These are phyloP conservation scores for Malurus splendens DNA, from an alignment of 2,797 vertebrate genomes.

Conservation along the genomic window DNA sequence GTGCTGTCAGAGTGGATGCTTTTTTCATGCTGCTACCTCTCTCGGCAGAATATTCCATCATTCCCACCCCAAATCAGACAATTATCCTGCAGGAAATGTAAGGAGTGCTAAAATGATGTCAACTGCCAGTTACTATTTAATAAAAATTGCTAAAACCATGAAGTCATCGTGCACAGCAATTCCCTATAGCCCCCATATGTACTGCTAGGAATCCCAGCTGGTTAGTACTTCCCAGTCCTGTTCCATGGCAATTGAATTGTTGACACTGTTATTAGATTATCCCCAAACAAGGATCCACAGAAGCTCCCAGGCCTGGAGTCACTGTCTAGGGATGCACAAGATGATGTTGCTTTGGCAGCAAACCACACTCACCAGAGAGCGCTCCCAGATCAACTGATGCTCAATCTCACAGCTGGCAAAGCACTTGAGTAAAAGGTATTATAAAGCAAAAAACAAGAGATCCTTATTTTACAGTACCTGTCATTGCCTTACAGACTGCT, in stretches of 20 bases:
- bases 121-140: not conserved
- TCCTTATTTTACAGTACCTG: not conserved
- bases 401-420: conserved; percentile 58
- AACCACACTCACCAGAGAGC: conserved; percentile 70
- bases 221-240: not conserved
- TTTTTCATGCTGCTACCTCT: not conserved
- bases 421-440: conserved; percentile 47
- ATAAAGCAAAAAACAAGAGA: conserved; percentile 18
- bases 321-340: conserved; percentile 30
- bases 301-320: conserved; percentile 10
- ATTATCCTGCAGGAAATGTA: not conserved
- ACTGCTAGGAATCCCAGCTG: not conserved
- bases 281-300: conserved; percentile 53
- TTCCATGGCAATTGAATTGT: rapidly evolving
- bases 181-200: not conserved
- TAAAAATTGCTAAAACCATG: not conserved
- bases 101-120: not conserved
- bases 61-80: not conserved
- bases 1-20: not conserved
- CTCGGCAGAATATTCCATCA: not conserved
- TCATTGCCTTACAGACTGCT: not conserved
- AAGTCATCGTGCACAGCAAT: no score
- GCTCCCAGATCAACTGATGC: conserved; percentile 54
- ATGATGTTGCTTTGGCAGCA: conserved; percentile 47
- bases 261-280: conserved; percentile 70